A percentile compares a stretch with the other conserved stretches of the same genome.
Evolutionary conservation across 2,888 invertebrate genomes (phyloP).

Genomic region (Siphonodentalium dalli): DNA sequence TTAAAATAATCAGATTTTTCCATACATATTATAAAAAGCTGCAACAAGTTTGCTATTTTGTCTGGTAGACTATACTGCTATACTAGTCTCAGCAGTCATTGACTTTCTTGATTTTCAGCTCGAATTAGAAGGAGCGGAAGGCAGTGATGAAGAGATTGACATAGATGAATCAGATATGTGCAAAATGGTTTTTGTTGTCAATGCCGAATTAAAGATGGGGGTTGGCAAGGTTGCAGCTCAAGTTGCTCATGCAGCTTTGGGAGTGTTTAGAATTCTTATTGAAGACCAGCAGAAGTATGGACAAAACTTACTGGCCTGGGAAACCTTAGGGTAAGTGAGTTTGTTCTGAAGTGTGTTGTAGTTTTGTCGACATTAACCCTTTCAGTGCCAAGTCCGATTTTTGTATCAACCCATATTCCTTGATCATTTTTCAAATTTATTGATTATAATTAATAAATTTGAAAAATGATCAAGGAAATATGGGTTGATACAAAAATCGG

Average conservation of each 20-base stretch:
- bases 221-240: conserved; percentile 70
- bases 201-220: conserved; percentile 72
- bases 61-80: too few relatives aligned
- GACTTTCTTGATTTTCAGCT: conserved; percentile 28
- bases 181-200: conserved; percentile 75
- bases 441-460: too few relatives aligned
- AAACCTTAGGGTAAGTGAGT: conserved; percentile 65
- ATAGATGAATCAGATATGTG: conserved; percentile 62
- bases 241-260: conserved; percentile 71
- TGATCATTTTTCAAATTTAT: too few relatives aligned
- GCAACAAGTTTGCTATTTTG: too few relatives aligned
- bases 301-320: conserved; percentile 64
- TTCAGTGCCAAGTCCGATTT: too few relatives aligned
- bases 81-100: not conserved
- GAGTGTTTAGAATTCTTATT: conserved; percentile 68
- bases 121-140: conserved; percentile 44
- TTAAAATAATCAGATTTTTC: too few relatives aligned
- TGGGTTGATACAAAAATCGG: too few relatives aligned
- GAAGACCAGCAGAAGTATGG: conserved; percentile 63
- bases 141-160: conserved; percentile 46
- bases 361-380: too few relatives aligned
- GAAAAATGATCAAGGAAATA: too few relatives aligned
- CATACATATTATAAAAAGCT: too few relatives aligned
- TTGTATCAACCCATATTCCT: too few relatives aligned
- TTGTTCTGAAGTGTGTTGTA: too few relatives aligned